phyloP scores from a whole-genome alignment of 1,140 invertebrate genomes.

The Chironomus tepperi region DNA sequence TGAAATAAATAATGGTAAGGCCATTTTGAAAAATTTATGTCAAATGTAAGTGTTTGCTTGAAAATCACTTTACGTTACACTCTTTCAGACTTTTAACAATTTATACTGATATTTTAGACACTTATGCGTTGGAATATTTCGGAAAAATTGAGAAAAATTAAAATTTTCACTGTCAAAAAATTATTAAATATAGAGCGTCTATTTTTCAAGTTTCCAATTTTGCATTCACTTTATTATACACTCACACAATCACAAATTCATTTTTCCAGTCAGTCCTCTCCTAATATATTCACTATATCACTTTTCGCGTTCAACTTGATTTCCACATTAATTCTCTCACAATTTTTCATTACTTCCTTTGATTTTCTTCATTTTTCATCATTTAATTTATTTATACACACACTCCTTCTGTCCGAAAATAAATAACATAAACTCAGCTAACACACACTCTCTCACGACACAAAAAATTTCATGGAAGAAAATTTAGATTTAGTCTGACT shows the following conservation, averaged over 20 bases:
- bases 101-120: neutral
- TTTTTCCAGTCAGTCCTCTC: neutral
- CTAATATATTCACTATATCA: neutral
- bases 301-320: too few relatives aligned
- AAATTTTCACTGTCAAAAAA: conserved; percentile 24
- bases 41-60: neutral
- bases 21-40: conserved; percentile 9
- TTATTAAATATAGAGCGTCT: conserved; percentile 4
- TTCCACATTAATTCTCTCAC: too few relatives aligned
- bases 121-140: neutral
- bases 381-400: too few relatives aligned
- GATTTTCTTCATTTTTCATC: too few relatives aligned
- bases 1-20: neutral
- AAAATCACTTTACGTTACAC: neutral
- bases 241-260: neutral
- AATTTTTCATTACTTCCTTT: too few relatives aligned
- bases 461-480: too few relatives aligned
- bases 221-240: conserved; percentile 7
- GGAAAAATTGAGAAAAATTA: conserved; percentile 9
- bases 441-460: too few relatives aligned
- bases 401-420: too few relatives aligned
- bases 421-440: too few relatives aligned
- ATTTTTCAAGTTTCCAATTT: neutral
- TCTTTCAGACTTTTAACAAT: neutral
- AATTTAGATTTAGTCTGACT: too few relatives aligned